These are phyloP conservation scores for Oreortyx pictus DNA, from an alignment of 2,797 vertebrate genomes.

Conservation along the genomic window DNA sequence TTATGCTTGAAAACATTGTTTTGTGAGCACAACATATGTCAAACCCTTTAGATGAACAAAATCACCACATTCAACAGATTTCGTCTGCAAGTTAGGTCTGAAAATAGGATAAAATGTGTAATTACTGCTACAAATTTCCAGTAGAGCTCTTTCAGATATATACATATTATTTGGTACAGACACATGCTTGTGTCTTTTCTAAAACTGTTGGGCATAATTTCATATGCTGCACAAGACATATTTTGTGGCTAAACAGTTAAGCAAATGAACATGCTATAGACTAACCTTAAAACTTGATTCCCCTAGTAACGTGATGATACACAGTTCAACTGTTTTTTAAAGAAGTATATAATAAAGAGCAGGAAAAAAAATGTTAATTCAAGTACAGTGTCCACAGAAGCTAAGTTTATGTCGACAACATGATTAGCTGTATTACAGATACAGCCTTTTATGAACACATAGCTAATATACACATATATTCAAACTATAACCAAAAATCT, in stretches of 20 bases:
- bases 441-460: not conserved
- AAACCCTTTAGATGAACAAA: conserved; percentile 18
- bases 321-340: not conserved
- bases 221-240: not conserved
- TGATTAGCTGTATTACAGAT: not conserved
- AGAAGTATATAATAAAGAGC: not conserved
- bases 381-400: not conserved
- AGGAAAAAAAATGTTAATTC: not conserved
- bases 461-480: not conserved
- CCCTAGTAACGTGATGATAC: not conserved
- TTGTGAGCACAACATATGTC: not conserved
- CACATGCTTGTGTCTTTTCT: not conserved
- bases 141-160: not conserved
- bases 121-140: conserved; percentile 5
- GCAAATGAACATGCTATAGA: not conserved
- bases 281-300: not conserved
- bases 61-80: not conserved
- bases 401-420: not conserved
- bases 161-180: not conserved
- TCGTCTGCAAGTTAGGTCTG: not conserved
- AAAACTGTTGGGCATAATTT: not conserved
- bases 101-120: not conserved
- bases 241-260: not conserved
- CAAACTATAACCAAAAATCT: not conserved
- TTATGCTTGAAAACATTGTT: not conserved